Base-by-base conservation (phyloP, 2,888 invertebrate genomes). In the Amphipoea lucens region DNA sequence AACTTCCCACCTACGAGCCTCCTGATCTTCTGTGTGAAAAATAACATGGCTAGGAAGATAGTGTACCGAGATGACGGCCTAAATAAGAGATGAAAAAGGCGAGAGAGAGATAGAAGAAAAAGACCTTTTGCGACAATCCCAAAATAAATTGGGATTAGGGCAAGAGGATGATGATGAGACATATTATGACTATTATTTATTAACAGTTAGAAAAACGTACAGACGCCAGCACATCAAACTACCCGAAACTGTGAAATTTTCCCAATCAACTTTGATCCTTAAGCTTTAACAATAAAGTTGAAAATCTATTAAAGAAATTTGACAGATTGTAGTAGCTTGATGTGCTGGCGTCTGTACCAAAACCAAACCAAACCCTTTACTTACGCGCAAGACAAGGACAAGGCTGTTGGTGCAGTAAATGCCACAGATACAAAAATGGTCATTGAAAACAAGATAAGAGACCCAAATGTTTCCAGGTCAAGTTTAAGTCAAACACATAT, bases 381-480 rank as follows among this genome's bases (percentile, higher is more conserved):
- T 51, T 62, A 54, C 14, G 6, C 23, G 40, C 45, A 68, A 63
- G 62, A 23, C 36, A 65, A 66, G 29, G 62, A 42, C 77, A 77
- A 62, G 51, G 48, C 68, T 63, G 45, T 17, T 65, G 40, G 17
- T 66, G 67, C 12, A 77, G 83, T 63, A 77, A 81, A 83, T 51
- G 36, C 54, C 6, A 63, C 11, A 9, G 42, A 68, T 65, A 40
- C 81, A 71, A 74, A 85, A 65, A 76, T 68, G 76, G 66, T 73
- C 62, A 83, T 57, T 74, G 29, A 76, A 54, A 78, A 76, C 71
- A 76, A 86, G 86, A 74, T 77, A 70, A 63, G 57, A 54, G 68
- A 29, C 42, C 48, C 60, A 69, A 81, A 87, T 71, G 68, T 78
- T 78, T 84, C 48, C 51, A 76, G 81, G 86, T 78, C 86, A 86